These are phyloP conservation scores for Arvicanthis niloticus DNA, from an alignment of 2,113 vertebrate genomes.

Conservation along the genomic window DNA sequence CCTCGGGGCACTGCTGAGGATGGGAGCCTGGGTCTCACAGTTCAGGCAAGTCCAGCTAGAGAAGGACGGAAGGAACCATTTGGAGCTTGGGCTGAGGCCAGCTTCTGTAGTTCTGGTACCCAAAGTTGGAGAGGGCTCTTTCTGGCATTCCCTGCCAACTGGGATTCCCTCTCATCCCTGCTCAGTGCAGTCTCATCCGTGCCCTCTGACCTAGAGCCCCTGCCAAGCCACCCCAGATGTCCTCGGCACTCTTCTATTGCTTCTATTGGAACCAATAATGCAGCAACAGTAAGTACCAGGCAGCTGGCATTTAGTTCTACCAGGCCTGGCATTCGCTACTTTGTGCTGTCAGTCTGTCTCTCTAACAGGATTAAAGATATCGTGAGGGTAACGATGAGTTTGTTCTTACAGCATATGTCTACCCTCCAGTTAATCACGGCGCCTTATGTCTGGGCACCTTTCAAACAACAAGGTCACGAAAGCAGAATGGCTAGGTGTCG, in stretches of 20 bases:
- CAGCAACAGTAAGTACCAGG: conserved; percentile 41
- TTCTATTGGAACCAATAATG: neutral
- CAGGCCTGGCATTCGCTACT: conserved; percentile 26
- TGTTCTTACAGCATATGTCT: conserved; percentile 10
- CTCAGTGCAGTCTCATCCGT: neutral
- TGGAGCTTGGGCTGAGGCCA: neutral
- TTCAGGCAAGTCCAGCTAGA: neutral
- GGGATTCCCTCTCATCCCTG: neutral
- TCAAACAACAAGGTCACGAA: neutral
- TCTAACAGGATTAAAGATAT: conserved; percentile 63
- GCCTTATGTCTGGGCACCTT: neutral
- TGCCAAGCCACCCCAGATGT: neutral
- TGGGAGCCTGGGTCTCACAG: neutral
- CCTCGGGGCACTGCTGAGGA: neutral
- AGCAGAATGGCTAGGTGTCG: neutral
- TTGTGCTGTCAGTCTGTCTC: conserved; percentile 57
- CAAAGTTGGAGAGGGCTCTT: neutral
- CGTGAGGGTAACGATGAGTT: conserved; percentile 28
- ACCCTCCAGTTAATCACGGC: neutral
- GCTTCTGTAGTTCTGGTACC: neutral
- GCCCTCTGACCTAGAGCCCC: neutral
- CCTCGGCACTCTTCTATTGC: neutral
- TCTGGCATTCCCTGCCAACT: neutral
- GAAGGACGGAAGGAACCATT: neutral
- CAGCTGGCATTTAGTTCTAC: conserved; percentile 59